Percentiles rank a stretch among this genome's conserved stretches.
Conservation (phyloP, 2,113 vertebrate genomes). For the Microtus oregoni region DNA sequence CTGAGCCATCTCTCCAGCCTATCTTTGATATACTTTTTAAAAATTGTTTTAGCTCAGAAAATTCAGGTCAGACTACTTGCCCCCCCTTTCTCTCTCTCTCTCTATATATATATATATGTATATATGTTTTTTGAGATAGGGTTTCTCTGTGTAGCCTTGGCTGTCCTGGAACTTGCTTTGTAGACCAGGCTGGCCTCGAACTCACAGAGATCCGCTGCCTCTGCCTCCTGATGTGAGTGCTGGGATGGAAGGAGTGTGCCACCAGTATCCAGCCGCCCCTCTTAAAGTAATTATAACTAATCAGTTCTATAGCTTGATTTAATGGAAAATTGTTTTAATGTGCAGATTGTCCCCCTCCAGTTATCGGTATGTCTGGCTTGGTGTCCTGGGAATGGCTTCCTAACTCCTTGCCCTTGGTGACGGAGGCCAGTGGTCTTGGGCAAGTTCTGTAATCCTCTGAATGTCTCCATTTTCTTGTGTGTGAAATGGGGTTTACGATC, state of each 20-base stretch:
- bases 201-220: background rate
- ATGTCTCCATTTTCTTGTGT: conserved; percentile 12
- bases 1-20: no score
- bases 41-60: background rate
- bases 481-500: conserved; percentile 17
- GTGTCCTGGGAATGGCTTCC: background rate
- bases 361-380: background rate
- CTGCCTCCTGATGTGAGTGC: background rate
- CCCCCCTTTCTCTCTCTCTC: no score
- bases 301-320: background rate
- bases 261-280: background rate
- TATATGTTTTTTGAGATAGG: background rate
- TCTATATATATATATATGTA: no score
- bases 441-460: background rate
- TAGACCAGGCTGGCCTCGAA: background rate
- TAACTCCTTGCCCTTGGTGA: background rate
- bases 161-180: background rate
- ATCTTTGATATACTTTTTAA: background rate
- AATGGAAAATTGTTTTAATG: background rate
- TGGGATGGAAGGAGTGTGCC: background rate
- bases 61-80: background rate
- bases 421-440: background rate
- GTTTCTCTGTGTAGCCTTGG: background rate
- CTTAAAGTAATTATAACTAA: background rate
- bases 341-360: background rate